Evolutionary conservation across 2,113 vertebrate species (phyloP).

Genomic region (Aptenodytes patagonicus): DNA sequence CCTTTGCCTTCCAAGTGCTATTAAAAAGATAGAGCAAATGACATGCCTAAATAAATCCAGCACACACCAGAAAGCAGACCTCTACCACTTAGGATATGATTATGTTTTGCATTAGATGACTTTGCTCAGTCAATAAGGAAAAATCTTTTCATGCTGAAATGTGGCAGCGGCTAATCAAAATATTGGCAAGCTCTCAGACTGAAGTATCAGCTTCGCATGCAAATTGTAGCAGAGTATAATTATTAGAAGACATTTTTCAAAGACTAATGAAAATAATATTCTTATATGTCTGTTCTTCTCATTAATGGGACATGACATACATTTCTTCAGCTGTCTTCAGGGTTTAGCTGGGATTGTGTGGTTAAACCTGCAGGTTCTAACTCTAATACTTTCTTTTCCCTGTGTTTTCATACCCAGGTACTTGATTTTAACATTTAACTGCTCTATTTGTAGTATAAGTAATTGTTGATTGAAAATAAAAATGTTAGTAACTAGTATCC

Average conservation of each 20-base stretch:
- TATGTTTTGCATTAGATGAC: background rate
- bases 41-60: background rate
- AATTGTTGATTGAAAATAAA: background rate
- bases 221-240: background rate
- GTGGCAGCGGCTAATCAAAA: background rate
- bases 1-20: background rate
- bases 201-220: background rate
- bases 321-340: background rate
- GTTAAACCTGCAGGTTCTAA: background rate
- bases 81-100: background rate
- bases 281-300: background rate
- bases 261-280: background rate
- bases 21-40: background rate
- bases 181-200: background rate
- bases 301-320: background rate
- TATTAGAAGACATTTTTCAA: background rate
- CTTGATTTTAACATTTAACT: background rate
- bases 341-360: background rate
- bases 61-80: background rate
- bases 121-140: background rate
- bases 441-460: background rate
- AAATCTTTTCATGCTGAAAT: background rate
- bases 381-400: background rate
- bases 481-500: background rate
- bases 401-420: background rate